phyloP scores from a whole-genome alignment of 2,113 vertebrate genomes.

The Eretmochelys imbricata region DNA sequence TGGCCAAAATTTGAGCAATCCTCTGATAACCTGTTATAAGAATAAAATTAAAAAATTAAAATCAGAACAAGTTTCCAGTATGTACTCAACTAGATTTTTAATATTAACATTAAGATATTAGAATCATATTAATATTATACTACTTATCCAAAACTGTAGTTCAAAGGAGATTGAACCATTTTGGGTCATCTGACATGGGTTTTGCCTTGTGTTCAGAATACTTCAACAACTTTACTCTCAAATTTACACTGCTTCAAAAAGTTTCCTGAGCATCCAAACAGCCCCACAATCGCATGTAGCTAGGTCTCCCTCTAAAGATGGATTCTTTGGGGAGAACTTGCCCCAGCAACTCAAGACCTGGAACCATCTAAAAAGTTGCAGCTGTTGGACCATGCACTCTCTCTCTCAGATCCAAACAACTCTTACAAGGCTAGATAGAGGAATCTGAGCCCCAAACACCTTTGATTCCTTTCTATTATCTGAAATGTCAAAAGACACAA shows the following conservation, averaged over 20 bases:
- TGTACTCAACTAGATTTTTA: fast-evolving
- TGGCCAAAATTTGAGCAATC: conserved; percentile 97
- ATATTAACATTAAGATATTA: not conserved
- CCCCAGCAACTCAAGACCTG: not conserved
- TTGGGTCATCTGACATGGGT: not conserved
- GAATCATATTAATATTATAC: not conserved
- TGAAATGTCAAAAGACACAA: not conserved
- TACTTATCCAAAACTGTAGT: not conserved
- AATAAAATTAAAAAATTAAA: conserved; percentile 38
- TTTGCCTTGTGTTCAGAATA: not conserved
- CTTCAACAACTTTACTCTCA: not conserved
- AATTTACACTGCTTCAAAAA: not conserved
- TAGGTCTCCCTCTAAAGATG: not conserved
- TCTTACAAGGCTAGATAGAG: not conserved
- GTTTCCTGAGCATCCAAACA: not conserved
- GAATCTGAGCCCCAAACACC: not conserved
- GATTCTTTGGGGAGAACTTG: not conserved
- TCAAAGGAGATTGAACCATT: not conserved
- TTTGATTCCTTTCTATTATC: not conserved
- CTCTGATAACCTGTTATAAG: conserved; percentile 90
- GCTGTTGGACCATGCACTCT: not conserved
- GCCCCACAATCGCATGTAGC: not conserved
- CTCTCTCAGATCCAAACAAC: not conserved
- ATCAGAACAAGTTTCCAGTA: not conserved
- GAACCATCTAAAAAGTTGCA: not conserved